phyloP scores from a whole-genome alignment of 2,113 vertebrate genomes.

The Melanerpes formicivorus region DNA sequence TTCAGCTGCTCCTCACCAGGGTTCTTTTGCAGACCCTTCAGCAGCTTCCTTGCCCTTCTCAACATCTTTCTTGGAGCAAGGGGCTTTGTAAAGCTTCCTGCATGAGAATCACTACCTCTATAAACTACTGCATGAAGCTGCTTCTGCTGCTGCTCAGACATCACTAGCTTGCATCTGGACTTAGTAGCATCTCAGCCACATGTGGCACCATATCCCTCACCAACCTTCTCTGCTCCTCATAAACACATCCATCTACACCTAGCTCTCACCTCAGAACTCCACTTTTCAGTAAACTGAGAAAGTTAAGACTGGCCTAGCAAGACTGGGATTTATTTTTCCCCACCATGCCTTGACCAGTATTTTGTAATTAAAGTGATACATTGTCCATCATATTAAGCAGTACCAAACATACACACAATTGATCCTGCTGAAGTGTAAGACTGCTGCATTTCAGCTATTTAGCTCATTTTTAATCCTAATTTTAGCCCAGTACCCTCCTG shows the following conservation, averaged over 20 bases:
- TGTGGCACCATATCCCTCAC: not conserved
- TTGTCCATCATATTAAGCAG: not conserved
- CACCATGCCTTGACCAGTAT: rapidly evolving
- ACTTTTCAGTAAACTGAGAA: not conserved
- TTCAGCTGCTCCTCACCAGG: too few relatives aligned
- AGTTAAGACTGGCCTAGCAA: not conserved
- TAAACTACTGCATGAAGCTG: not conserved
- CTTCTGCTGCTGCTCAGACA: not conserved
- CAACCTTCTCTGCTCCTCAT: not conserved
- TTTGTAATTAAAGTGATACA: not conserved
- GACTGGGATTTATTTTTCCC: rapidly evolving
- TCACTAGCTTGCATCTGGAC: not conserved
- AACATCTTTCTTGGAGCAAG: too few relatives aligned
- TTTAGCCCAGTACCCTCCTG: not conserved
- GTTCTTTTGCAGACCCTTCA: too few relatives aligned
- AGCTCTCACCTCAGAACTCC: not conserved
- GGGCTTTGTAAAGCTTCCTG: not conserved
- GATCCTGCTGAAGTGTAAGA: not conserved
- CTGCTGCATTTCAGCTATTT: not conserved
- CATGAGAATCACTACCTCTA: not conserved
- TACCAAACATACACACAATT: not conserved
- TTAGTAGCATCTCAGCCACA: not conserved
- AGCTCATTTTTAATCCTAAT: not conserved
- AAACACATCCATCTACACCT: not conserved
- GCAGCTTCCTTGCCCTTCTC: too few relatives aligned